Base-by-base conservation (phyloP, 53 echinoderm and acorn worm genomes). In the Hippasteria phrygiana region DNA sequence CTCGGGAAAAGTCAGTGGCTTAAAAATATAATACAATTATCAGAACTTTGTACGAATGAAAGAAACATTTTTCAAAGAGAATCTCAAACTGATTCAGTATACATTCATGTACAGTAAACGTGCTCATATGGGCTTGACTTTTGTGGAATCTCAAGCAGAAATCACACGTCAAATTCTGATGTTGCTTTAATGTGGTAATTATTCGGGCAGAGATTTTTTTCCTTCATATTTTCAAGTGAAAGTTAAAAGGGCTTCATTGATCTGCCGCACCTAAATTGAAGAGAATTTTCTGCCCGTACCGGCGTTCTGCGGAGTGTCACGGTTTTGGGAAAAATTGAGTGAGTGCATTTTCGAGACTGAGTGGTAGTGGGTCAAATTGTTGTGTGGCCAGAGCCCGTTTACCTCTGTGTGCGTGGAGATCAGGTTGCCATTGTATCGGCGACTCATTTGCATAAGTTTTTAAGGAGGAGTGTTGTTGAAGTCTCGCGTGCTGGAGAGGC, bases 341-440 rank as follows among this genome's bases (percentile, higher is more conserved):
- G 38, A 62, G 79, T 79, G 62, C 79, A 48, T 76, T 77, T 53
- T 33, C 27, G 27, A 3, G 24, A 63, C 18, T 11, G 14, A 20
- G 51, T 51, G 51, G 51, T 8, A 51, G 13, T 5, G 20, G 51
- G 2, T 20, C 64, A 27, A 77, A 6, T 50, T 32, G 54, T 77
- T 40, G 77, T 29, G 32, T 16, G 54, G 55, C 77, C 77, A n/a
- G 17, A 29, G 29, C 53, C 31, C 40, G 38, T 31, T 36, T 8
- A 32, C 34, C 55, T 51, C 77, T 20, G 20, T 18, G 20, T 77
- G 77, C 42, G 53, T 31, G 29, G 82, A 65, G 65, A 82, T 82
- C 82, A 43, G 46, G 82, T 82, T 66, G 43, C 82, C 82, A 82
- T 82, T 82, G 82, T 82, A 82, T 82, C 82, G 47, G 29, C 56